Evolutionary conservation across 2,888 invertebrate species (phyloP).

Genomic region (Nycteola revayana): DNA sequence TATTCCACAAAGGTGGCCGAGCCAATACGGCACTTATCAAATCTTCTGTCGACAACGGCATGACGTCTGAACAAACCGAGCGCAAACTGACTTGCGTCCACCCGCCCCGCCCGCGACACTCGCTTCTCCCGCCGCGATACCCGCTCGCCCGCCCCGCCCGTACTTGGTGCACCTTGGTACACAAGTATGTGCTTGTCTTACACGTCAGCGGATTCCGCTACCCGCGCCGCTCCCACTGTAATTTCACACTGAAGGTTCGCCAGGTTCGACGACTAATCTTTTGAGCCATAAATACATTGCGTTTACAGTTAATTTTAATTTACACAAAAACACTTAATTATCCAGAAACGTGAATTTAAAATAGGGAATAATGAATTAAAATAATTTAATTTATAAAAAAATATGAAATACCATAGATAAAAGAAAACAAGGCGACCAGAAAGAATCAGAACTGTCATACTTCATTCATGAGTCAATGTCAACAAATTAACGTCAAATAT

Average conservation of each 20-base stretch:
- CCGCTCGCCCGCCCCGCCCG: slow-evolving; percentile 5
- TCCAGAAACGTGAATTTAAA: too few species aligned
- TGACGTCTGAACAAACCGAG: slow-evolving; percentile 7
- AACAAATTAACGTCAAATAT: too few species aligned
- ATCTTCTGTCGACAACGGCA: slow-evolving; percentile 9
- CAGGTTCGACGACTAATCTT: too few species aligned
- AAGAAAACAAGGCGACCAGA: too few species aligned
- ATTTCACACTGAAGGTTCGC: background rate
- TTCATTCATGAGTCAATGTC: too few species aligned
- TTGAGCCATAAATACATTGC: too few species aligned
- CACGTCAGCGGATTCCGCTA: background rate
- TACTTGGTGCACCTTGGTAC: slow-evolving; percentile 10
- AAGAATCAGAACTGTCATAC: too few species aligned
- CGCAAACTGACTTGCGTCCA: slow-evolving; percentile 11
- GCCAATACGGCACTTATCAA: slow-evolving; percentile 11
- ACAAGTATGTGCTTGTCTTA: slow-evolving; percentile 5
- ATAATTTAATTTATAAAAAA: too few species aligned
- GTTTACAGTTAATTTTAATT: too few species aligned
- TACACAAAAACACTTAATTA: too few species aligned
- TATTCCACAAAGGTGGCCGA: slow-evolving; percentile 9
- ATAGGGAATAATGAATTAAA: too few species aligned
- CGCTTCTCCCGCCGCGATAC: slow-evolving; percentile 9
- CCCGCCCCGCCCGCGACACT: slow-evolving; percentile 7
- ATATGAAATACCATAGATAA: too few species aligned
- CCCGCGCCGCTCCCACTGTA: background rate